Evolutionary conservation across 2,113 vertebrate species (phyloP), one percentile per base, ranked within the genome.

Genomic region (Sitta europaea): DNA sequence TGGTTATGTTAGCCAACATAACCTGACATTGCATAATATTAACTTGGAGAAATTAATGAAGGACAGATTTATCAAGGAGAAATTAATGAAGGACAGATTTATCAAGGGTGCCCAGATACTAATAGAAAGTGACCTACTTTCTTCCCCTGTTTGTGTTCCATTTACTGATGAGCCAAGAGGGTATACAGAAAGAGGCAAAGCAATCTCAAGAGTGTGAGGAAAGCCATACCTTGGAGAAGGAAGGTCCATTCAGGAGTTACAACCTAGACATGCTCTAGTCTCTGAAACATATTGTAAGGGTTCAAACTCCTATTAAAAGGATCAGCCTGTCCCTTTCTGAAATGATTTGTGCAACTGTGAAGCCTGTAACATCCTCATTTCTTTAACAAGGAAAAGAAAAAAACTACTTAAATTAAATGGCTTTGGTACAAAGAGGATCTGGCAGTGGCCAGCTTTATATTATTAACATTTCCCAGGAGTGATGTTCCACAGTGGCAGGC

Each of bases 401-500:
- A 90, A 86, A 9, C 65, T 63, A 13, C 77, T 94, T 93, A 93
- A 90, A 76, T 93, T 77, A 86, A 92, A 94, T 50, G 53, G 20
- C 68, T 88, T 95, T 86, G 45, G 27, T 74, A 81, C 82, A 95
- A 94, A 95, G 79, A 80, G 72, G 63, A 94, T 92, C 90, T 90
- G 78, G 63, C 92, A 82, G 75, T 93, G 87, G 47, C 63, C 47
- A 93, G 92, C 72, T 94, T 93, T 90, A 74, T 92, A 78, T 92
- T 92, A 95, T 92, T 95, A 95, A 80, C 72, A 53, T 95, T 92
- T 96, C 92, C 92, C 85, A 67, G 36, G 92, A 77, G 68, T 50
- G 79, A 93, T 90, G 90, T 94, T 94, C 90, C 88, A 81, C 47
- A 75, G 91, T 87, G 91, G 92, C 91, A 96, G 86, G 86, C 88